phyloP scores from a whole-genome alignment of 2,888 invertebrate genomes.

The Salticus scenicus region DNA sequence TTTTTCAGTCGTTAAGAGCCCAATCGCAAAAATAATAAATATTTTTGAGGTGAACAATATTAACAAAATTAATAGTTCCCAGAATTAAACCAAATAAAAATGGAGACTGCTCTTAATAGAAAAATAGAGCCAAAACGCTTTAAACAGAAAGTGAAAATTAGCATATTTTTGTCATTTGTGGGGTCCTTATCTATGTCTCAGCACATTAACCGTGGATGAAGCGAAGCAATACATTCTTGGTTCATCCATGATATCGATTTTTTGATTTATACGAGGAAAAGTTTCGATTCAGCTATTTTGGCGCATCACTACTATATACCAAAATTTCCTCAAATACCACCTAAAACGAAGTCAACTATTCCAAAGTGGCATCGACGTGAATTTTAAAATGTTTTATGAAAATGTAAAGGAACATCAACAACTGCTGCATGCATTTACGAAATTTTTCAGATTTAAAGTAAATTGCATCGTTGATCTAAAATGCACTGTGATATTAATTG shows the following conservation, averaged over 20 bases:
- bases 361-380: no score
- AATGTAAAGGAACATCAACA: no score
- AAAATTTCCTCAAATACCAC: not conserved
- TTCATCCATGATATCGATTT: not conserved
- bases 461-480: no score
- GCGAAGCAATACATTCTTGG: not conserved
- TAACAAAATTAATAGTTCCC: no score
- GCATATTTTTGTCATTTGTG: not conserved
- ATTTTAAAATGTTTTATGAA: no score
- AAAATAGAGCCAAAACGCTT: not conserved
- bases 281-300: not conserved
- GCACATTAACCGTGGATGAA: not conserved
- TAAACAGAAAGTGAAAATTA: not conserved
- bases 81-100: not conserved
- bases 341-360: no score
- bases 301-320: not conserved
- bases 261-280: not conserved
- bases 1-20: no score
- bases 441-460: no score
- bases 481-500: no score
- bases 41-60: no score
- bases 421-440: no score
- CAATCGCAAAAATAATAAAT: no score
- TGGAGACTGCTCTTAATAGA: not conserved
- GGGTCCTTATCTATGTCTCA: slow-evolving; percentile 1